These are phyloP conservation scores for Akabosia matsudoensis DNA, from an alignment of 1,140 invertebrate species.

Conservation along the genomic window DNA sequence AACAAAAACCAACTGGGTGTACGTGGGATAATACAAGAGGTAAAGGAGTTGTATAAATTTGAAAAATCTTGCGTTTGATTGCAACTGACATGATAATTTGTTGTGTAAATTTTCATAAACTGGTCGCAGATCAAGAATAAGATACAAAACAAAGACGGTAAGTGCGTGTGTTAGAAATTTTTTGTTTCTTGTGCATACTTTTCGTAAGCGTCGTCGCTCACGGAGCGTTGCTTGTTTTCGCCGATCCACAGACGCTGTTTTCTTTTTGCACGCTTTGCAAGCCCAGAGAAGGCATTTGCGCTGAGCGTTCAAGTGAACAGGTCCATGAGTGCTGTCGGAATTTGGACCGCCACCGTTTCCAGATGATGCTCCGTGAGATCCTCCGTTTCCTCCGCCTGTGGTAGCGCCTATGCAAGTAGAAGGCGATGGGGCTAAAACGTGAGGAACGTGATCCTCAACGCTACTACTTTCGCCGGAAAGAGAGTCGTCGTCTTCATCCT, in stretches of 20 bases:
- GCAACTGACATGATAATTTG: no score
- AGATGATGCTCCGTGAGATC: neutral
- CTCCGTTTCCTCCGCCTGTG: conserved; percentile 49
- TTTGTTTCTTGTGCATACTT: conserved; percentile 71
- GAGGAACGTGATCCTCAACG: conserved; percentile 50
- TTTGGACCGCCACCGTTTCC: neutral
- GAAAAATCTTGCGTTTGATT: no score
- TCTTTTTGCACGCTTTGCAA: conserved; percentile 93
- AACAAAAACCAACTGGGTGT: no score
- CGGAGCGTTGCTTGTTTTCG: conserved; percentile 93
- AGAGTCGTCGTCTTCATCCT: conserved; percentile 51
- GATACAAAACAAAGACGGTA: no score
- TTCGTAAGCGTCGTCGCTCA: conserved; percentile 83
- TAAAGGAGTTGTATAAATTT: no score
- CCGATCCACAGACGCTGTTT: conserved; percentile 87
- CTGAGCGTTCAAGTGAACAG: conserved; percentile 46
- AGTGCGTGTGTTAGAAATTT: no score
- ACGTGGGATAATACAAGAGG: no score
- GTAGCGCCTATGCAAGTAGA: conserved; percentile 47
- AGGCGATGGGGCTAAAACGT: conserved; percentile 56
- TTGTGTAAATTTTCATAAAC: no score
- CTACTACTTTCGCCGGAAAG: conserved; percentile 39
- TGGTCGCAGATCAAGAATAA: no score
- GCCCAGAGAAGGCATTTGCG: conserved; percentile 88
- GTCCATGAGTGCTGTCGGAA: conserved; percentile 51